Evolutionary conservation across 1,140 invertebrate genomes (phyloP), one percentile per base, ranked within the genome.

Genomic region (Penaeus chinensis): DNA sequence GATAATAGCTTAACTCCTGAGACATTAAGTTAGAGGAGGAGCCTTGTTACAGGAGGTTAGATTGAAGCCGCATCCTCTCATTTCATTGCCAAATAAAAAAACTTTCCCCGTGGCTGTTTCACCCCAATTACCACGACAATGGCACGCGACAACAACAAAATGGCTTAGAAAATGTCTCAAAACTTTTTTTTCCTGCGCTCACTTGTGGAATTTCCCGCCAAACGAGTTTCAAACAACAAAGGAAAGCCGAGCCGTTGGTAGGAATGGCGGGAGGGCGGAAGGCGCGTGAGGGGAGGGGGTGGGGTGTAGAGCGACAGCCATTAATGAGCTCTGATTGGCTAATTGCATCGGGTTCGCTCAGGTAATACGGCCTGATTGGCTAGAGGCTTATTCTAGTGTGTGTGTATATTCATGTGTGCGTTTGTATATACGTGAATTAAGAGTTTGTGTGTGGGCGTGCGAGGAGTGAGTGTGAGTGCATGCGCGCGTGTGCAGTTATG

Each of bases 121-220:
- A 60, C 77, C 77, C 77, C 77, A 79, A 79, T 79, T 79, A 79
- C 77, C 47, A 60, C 77, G n/a, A 61, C 77, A 79, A 79, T 79
- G 77, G 77, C 24, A n/a, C 77, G 47, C 77, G 77, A 79, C 77
- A 79, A 79, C 77, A 79, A 79, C 77, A 79, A 79, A 79, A 79
- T 24, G 77, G 47, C 47, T 79, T 60, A 79, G 47, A 79, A 79
- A 79, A 79, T 60, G 47, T 79, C 77, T 37, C 24, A 60, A 79
- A 79, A 47, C 54, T 54, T 54, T 54, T 54, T 42, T 54, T 54
- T 22, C 77, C 7, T 11, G 77, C 77, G 77, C 61, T 79, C 77
- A 79, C 77, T 79, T 79, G 77, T 79, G 77, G 77, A 79, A 79
- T 79, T 79, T 79, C 77, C 77, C 77, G 77, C 77, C 24, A 79